Evolutionary conservation across 2,888 invertebrate species (phyloP).

Genomic region (Cryptocheilus praepositus): DNA sequence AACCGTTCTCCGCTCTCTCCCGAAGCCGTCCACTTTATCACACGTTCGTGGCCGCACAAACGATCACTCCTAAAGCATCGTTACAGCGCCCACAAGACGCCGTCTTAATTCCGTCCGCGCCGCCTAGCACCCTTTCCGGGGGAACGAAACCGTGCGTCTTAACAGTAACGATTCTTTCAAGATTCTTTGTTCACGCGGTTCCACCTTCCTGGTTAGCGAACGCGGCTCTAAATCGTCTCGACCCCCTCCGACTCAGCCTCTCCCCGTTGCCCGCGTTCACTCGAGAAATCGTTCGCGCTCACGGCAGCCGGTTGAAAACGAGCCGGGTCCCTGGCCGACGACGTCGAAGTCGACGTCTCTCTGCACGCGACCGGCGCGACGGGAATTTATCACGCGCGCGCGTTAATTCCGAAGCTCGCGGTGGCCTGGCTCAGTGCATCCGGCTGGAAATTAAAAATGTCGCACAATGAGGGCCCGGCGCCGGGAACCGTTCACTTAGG

Average conservation of each 20-base stretch:
- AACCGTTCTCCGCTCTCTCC: no score
- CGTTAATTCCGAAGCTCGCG: constrained; percentile 58
- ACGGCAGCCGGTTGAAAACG: constrained; percentile 26
- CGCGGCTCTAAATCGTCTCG: constrained; percentile 32
- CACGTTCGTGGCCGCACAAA: no score
- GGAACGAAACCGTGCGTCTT: not conserved
- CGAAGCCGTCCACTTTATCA: no score
- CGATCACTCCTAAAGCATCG: no score
- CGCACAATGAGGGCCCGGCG: constrained; percentile 63
- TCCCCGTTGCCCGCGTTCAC: constrained; percentile 13
- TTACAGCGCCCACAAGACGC: no score
- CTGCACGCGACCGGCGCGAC: constrained; percentile 38
- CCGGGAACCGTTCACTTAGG: constrained; percentile 31
- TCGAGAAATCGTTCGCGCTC: constrained; percentile 47
- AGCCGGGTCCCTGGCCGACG: constrained; percentile 12
- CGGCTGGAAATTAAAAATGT: constrained; percentile 67
- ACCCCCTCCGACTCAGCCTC: not conserved
- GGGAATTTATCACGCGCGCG: constrained; percentile 60
- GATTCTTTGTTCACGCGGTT: constrained; percentile 34
- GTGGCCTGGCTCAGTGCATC: constrained; percentile 59
- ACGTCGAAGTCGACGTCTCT: constrained; percentile 14
- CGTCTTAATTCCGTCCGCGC: no score
- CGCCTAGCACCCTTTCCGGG: no score
- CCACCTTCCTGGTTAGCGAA: constrained; percentile 16
- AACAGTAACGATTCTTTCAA: constrained; percentile 34